A percentile compares a stretch with the other conserved stretches of the same genome.
These are phyloP conservation scores for Drosophila setifemur DNA, from an alignment of 1,140 invertebrate genomes.

Conservation along the genomic window DNA sequence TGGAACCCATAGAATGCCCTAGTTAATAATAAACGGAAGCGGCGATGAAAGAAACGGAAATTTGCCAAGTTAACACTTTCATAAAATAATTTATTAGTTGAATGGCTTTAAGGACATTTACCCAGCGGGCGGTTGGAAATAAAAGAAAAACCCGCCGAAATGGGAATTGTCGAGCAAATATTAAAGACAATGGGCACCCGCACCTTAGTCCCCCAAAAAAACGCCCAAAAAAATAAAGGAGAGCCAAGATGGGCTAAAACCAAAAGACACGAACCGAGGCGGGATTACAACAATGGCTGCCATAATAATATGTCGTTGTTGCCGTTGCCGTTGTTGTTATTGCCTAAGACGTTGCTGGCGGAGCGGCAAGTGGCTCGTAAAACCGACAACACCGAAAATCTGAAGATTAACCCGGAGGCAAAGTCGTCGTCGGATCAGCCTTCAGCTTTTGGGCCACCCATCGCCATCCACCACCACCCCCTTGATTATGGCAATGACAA, in stretches of 20 bases:
- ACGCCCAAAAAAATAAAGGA: constrained; percentile 11
- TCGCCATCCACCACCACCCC: neutral
- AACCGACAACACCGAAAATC: constrained; percentile 78
- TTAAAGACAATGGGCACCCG: constrained; percentile 72
- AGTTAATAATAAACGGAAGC: constrained; percentile 60
- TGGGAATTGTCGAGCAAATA: constrained; percentile 67
- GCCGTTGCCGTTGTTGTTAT: constrained; percentile 36
- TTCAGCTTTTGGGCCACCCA: neutral
- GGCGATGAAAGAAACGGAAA: constrained; percentile 32
- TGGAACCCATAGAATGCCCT: constrained; percentile 18
- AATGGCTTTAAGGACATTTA: constrained; percentile 42
- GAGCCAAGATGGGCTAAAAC: neutral
- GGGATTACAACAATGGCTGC: constrained; percentile 73
- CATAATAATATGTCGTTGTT: constrained; percentile 73
- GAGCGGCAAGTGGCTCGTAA: constrained; percentile 75
- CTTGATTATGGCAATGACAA: constrained; percentile 76
- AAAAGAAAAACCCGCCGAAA: constrained; percentile 49
- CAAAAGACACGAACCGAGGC: constrained; percentile 32
- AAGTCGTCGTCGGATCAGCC: constrained; percentile 16
- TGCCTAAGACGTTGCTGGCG: constrained; percentile 17
- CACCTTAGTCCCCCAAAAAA: too few species aligned
- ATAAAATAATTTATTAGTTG: constrained; percentile 77
- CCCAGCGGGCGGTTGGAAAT: constrained; percentile 51
- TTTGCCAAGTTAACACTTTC: constrained; percentile 77
- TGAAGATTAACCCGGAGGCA: constrained; percentile 71